Evolutionary conservation across 2,113 vertebrate species (phyloP).

Genomic region (Abramis brama): DNA sequence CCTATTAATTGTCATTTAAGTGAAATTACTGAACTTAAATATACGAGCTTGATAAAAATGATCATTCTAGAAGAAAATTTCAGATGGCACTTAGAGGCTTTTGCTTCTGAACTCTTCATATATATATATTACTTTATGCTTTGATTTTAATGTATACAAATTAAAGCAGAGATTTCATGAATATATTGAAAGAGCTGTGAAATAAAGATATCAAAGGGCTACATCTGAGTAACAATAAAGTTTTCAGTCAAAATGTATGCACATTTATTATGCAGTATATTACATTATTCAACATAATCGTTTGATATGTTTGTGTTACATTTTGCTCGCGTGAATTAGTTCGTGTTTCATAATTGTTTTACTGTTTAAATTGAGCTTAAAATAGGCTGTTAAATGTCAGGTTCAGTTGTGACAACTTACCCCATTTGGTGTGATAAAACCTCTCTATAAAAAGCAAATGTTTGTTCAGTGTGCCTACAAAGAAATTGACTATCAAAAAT

Average conservation of each 20-base stretch:
- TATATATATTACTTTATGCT: background rate
- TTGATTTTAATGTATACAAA: background rate
- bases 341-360: background rate
- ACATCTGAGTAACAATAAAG: background rate
- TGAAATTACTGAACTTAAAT: too few species aligned
- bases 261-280: background rate
- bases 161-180: background rate
- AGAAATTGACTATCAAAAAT: background rate
- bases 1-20: too few species aligned
- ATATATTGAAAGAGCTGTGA: too few species aligned
- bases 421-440: background rate
- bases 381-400: background rate
- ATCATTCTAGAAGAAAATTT: too few species aligned
- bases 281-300: background rate
- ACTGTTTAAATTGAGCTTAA: background rate
- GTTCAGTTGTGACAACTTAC: background rate
- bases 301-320: background rate
- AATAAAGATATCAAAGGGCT: background rate
- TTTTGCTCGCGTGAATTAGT: background rate
- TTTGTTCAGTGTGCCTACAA: background rate
- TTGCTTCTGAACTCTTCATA: too few species aligned
- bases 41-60: too few species aligned
- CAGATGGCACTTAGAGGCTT: too few species aligned
- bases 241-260: background rate
- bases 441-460: background rate